phyloP scores from a whole-genome alignment of 2,888 invertebrate species.

The Sepioteuthis lessoniana region DNA sequence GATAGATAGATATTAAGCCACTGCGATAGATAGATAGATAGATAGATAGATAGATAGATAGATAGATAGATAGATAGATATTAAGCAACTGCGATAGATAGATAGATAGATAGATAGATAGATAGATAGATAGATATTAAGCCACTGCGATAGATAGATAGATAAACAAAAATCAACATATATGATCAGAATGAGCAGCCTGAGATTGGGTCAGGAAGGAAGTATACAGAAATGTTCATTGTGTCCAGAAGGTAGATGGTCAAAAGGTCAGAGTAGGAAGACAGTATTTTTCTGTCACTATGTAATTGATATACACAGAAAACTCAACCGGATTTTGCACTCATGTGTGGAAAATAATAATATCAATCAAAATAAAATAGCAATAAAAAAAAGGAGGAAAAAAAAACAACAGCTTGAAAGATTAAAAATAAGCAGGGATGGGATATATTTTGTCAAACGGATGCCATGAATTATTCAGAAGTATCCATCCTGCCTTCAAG shows the following conservation, averaged over 20 bases:
- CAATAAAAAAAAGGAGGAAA: neutral
- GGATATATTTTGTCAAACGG: neutral
- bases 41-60: too few relatives aligned
- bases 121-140: neutral
- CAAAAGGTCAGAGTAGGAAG: neutral
- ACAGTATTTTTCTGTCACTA: slow-evolving; percentile 4
- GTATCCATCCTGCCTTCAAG: neutral
- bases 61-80: neutral
- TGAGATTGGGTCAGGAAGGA: neutral
- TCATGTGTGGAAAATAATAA: neutral
- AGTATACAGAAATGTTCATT: neutral
- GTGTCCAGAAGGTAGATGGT: neutral
- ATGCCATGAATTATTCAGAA: slow-evolving; percentile 33
- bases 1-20: too few relatives aligned
- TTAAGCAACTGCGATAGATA: too few relatives aligned
- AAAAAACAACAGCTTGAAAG: neutral
- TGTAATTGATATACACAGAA: neutral
- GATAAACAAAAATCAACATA: too few relatives aligned
- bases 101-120: neutral
- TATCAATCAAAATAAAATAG: neutral
- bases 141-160: neutral
- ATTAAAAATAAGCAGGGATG: neutral
- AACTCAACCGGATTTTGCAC: neutral
- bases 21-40: too few relatives aligned
- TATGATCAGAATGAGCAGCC: neutral